Percentiles rank a stretch among this genome's conserved stretches.
Conservation (phyloP, 1,140 invertebrate species). For the Myzus persicae region DNA sequence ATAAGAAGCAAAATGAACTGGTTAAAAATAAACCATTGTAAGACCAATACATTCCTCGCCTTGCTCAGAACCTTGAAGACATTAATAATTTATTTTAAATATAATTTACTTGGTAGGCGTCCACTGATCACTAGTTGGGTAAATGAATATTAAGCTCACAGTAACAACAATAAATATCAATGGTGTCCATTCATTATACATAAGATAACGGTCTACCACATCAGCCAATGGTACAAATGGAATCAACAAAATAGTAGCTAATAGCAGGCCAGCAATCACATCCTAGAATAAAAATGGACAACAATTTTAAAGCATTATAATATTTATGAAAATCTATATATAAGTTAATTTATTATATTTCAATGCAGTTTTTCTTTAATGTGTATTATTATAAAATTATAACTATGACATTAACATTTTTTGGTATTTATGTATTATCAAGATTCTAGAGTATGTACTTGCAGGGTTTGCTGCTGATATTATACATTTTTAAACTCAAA, state of each 20-base stretch:
- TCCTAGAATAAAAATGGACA: constrained; percentile 73
- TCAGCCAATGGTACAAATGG: constrained; percentile 79
- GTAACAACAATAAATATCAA: constrained; percentile 72
- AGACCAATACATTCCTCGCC: not conserved
- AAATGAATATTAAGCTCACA: constrained; percentile 74
- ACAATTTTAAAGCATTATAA: constrained; percentile 55
- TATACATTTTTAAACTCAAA: not conserved
- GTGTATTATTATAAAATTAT: not conserved
- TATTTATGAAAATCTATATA: constrained; percentile 24
- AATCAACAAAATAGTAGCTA: constrained; percentile 75
- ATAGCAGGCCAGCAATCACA: constrained; percentile 75
- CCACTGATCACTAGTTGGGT: constrained; percentile 78
- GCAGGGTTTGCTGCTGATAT: not conserved
- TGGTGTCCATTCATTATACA: constrained; percentile 75
- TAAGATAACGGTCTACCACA: constrained; percentile 74
- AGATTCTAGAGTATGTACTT: not conserved
- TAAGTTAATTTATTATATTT: not conserved
- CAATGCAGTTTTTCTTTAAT: not conserved
- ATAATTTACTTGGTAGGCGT: constrained; percentile 77
- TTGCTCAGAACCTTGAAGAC: not conserved
- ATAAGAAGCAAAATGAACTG: not conserved
- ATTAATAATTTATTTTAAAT: constrained; percentile 60
- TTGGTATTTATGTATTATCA: not conserved
- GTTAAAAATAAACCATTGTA: not conserved
- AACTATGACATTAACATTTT: not conserved